These are phyloP conservation scores for Platichthys flesus DNA, from an alignment of 2,113 vertebrate species.

Conservation along the genomic window DNA sequence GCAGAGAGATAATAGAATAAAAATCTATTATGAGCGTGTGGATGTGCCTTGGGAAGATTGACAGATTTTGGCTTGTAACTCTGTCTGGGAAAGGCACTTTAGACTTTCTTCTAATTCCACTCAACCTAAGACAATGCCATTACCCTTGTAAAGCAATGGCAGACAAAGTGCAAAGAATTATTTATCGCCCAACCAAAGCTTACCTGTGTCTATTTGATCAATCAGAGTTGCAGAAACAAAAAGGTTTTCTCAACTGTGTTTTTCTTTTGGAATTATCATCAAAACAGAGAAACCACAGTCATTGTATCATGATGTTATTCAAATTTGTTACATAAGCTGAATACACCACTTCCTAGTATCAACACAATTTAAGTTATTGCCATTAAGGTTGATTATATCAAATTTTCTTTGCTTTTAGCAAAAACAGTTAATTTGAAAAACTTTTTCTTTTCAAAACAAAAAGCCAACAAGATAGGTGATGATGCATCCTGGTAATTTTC, in stretches of 20 bases:
- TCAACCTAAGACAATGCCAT: conserved; percentile 34
- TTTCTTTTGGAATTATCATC: not conserved
- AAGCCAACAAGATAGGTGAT: not conserved
- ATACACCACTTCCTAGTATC: not conserved
- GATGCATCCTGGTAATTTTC: not conserved
- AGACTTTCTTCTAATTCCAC: conserved; percentile 29
- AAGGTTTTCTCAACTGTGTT: not conserved
- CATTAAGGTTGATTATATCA: not conserved
- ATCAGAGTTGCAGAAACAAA: not conserved
- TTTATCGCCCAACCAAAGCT: conserved; percentile 21
- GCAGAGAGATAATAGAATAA: conserved; percentile 44
- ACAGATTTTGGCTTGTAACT: conserved; percentile 27
- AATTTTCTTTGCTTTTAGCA: not conserved
- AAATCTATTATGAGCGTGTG: conserved; percentile 26
- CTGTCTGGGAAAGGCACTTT: conserved; percentile 25
- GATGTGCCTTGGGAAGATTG: conserved; percentile 44
- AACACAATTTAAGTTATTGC: not conserved
- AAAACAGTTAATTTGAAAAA: not conserved
- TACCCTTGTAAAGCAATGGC: conserved; percentile 38
- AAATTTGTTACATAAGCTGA: not conserved
- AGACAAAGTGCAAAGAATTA: conserved; percentile 28
- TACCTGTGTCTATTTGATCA: conserved; percentile 2
- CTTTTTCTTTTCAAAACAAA: not conserved
- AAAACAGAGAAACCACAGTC: not conserved
- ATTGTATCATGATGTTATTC: not conserved